Percentiles rank a stretch among this genome's conserved stretches.
These are phyloP conservation scores for Centropyge bicolor DNA, from an alignment of 2,797 vertebrate genomes.

Conservation along the genomic window DNA sequence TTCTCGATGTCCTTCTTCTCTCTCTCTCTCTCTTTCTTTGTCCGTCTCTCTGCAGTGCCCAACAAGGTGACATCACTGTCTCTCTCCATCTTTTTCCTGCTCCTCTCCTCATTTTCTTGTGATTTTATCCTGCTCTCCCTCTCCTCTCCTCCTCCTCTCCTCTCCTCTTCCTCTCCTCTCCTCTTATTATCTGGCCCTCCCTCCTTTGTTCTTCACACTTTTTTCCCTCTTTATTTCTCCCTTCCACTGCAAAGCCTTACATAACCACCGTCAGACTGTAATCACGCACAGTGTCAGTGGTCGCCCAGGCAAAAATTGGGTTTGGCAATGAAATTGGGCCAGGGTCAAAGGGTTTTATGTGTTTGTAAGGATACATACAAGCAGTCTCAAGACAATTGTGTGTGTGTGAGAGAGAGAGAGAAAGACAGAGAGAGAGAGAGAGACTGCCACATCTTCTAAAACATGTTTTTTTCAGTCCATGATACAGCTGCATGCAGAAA, in stretches of 20 bases:
- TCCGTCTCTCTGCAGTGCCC: constrained; percentile 47
- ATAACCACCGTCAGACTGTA: constrained; percentile 48
- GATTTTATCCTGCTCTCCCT: constrained; percentile 22
- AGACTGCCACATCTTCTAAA: constrained; percentile 17
- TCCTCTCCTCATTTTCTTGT: constrained; percentile 26
- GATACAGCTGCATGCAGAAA: constrained; percentile 37
- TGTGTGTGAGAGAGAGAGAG: constrained; percentile 7
- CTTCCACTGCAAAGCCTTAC: constrained; percentile 27
- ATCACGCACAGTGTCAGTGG: constrained; percentile 22
- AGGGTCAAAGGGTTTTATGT: constrained; percentile 45
- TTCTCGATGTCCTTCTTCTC: constrained; percentile 25
- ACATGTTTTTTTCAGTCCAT: constrained; percentile 34
- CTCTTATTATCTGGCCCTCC: constrained; percentile 6
- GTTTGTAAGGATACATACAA: constrained; percentile 11
- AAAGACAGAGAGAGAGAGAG: constrained; percentile 4
- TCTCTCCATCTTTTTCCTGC: constrained; percentile 25
- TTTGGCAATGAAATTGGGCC: constrained; percentile 44
- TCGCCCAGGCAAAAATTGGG: constrained; percentile 24
- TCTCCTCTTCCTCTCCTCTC: neutral
- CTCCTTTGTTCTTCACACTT: constrained; percentile 13
- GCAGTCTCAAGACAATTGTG: constrained; percentile 9
- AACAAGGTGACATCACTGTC: constrained; percentile 59
- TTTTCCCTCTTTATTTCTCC: constrained; percentile 11
- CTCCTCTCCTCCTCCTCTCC: neutral
- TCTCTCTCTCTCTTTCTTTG: constrained; percentile 23